Evolutionary conservation across 2,888 invertebrate species (phyloP).

Genomic region (Lasiommata megera): DNA sequence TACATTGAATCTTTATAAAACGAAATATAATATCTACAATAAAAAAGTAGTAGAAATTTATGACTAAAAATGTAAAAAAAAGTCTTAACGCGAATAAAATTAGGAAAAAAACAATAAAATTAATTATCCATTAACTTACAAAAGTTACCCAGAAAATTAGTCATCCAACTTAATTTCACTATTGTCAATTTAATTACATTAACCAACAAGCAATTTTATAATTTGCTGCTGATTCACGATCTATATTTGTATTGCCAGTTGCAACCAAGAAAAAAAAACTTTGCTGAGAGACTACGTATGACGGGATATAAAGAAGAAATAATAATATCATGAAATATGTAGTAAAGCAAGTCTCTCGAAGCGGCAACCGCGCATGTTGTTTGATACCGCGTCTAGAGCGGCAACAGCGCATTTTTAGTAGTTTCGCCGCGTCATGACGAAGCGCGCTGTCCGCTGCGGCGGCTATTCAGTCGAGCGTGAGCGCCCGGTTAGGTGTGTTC

Average conservation of each 20-base stretch:
- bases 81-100: too few relatives aligned
- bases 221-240: conserved; percentile 20
- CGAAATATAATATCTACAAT: too few relatives aligned
- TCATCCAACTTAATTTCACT: too few relatives aligned
- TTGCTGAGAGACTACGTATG: conserved; percentile 23
- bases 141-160: too few relatives aligned
- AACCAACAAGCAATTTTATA: neutral
- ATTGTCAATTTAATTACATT: too few relatives aligned
- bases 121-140: too few relatives aligned
- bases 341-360: conserved; percentile 48
- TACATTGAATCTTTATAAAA: too few relatives aligned
- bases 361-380: conserved; percentile 58
- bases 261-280: conserved; percentile 25
- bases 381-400: conserved; percentile 46
- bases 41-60: too few relatives aligned
- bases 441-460: conserved; percentile 36
- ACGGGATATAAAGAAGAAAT: conserved; percentile 34
- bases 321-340: conserved; percentile 38
- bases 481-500: conserved; percentile 27
- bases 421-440: conserved; percentile 51
- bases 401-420: conserved; percentile 57
- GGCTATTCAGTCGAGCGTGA: conserved; percentile 22
- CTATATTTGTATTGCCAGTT: conserved; percentile 17
- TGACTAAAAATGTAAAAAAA: too few relatives aligned
- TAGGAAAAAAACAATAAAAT: too few relatives aligned